Evolutionary conservation across 1,140 invertebrate species (phyloP), one percentile per base, ranked within the genome.

Genomic region (Colletes latitarsis): DNA sequence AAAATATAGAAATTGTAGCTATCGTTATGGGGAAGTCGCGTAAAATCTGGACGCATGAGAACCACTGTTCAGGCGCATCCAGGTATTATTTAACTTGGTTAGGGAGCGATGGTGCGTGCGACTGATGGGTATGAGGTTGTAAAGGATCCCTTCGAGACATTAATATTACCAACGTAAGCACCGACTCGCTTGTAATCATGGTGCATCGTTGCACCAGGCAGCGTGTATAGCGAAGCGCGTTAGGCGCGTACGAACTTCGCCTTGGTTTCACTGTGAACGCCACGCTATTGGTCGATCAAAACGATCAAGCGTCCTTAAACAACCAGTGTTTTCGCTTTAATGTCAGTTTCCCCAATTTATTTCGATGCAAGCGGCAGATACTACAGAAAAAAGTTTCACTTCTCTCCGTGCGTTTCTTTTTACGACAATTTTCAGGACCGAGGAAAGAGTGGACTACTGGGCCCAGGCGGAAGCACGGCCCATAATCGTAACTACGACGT

Each of bases 1-100:
- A 30, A 2, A 30, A 30, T 30, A 30, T 30, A 30, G 30, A 30
- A 30, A 30, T 30, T 30, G 30, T 30, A 30, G 30, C 30, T 30
- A 30, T 30, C 30, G 30, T 30, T 30, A 30, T 30, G 30, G 30
- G 30, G 30, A 2, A 30, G 30, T 30, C 49, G 49, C 10, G 49
- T 12, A 49, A 9, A 12, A 49, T 49, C 10, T 0, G 49, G 10
- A 21, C 14, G 58, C 8, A 53, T 87, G 88, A 89, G 88, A 89
- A 72, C 73, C 88, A 72, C 88, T 89, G 83, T 2, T 6, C 46
- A 30, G 70, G 39, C 67, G 77, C 73, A 73, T 88, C 77, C 69
- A 86, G 82, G 86, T 90, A 91, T 91, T 88, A 90, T 90, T 90
- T 91, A 90, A 90, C 87, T 90, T 90, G 89, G 88, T 89, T 87